Base-by-base conservation (phyloP, 2,888 invertebrate genomes). In the Ennomos fuscantarius region DNA sequence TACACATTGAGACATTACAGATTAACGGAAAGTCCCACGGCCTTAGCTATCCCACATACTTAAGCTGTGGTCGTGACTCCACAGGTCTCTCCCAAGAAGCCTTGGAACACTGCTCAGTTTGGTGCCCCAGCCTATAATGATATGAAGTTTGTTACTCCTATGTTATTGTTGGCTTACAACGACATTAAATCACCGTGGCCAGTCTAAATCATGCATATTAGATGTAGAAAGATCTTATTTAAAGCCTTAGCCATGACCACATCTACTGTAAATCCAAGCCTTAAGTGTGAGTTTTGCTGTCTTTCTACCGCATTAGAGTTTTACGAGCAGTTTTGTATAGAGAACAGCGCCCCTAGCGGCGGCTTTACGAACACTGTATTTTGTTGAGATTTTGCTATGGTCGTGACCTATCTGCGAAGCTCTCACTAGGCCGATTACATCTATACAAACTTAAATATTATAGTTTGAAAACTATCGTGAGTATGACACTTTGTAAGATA, bases 61-160 rank as follows among this genome's bases (percentile, higher is more conserved):
- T 58, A 9, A 45, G 15, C 11, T 40, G 13, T 49, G 48, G 48
- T 15, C 52, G 52, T 32, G 53, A 44, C 13, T 13, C 40, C 10
- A 24, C 37, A 42, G 51, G 24, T 15, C 33, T 48, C 24, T 53
- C 58, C 35, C 35, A 35, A 41, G 50, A 41, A 60, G 40, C 43
- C 55, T 8, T 36, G 9, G 52, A 40, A 12, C 44, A 33, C 48
- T 40, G 52, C 55, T 55, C 51, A 24, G 41, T 53, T 37, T 53
- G 44, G 42, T n/a, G 11, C 11, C 49, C 42, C 43, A 53, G 45
- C 49, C 60, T 60, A 60, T 55, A 60, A 56, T 53, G 11, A 55
- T 45, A 55, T 31, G 36, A 51, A 47, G 15, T 34, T 0, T 15
- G 15, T 55, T 54, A 46, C 41, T 46, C 32, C 8, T 11, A 9